phyloP scores from a whole-genome alignment of 2,113 vertebrate species.

The Stegostoma tigrinum region DNA sequence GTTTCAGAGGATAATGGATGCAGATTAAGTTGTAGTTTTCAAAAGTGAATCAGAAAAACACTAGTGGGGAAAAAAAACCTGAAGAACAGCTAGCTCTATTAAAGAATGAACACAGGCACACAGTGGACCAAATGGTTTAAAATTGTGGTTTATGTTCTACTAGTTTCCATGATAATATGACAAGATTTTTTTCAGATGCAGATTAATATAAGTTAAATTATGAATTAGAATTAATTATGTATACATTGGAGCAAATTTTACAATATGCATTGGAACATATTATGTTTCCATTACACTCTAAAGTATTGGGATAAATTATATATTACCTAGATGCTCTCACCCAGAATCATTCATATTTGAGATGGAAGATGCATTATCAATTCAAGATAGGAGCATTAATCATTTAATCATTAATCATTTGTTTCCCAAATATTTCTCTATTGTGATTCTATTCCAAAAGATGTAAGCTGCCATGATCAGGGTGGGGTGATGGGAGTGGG shows the following conservation, averaged over 20 bases:
- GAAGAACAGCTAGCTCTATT: background rate
- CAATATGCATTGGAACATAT: conserved; percentile 26
- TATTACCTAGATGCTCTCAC: background rate
- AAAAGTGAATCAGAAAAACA: background rate
- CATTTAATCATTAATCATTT: too few species aligned
- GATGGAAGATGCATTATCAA: background rate
- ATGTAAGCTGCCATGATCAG: too few species aligned
- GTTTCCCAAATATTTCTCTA: too few species aligned
- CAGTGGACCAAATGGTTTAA: background rate
- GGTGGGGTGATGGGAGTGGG: too few species aligned
- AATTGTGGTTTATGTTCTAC: background rate
- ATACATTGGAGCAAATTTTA: conserved; percentile 2
- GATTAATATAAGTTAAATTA: background rate
- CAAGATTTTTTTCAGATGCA: background rate
- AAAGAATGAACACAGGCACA: background rate
- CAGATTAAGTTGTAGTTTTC: background rate
- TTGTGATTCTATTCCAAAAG: too few species aligned
- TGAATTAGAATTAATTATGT: background rate
- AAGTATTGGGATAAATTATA: background rate
- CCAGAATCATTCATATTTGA: background rate
- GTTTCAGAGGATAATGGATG: background rate
- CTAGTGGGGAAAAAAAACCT: too few species aligned
- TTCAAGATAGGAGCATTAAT: background rate
- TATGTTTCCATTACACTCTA: background rate
- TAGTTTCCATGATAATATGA: background rate